These are phyloP conservation scores for Neocrepidodera transversa DNA, from an alignment of 2,888 invertebrate species.

Conservation along the genomic window DNA sequence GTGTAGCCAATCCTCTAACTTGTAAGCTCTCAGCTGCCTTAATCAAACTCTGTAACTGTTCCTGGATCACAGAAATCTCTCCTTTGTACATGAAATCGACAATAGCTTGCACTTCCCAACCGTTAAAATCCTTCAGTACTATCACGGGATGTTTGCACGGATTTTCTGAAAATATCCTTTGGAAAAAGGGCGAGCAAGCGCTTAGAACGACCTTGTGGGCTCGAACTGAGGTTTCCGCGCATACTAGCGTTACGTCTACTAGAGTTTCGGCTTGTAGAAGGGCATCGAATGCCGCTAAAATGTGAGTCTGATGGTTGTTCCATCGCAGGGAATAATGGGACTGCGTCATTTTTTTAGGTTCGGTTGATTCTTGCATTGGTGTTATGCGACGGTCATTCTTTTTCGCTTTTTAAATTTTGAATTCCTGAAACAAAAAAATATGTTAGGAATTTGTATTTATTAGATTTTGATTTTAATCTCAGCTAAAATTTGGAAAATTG, in stretches of 20 bases:
- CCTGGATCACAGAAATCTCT: constrained; percentile 87
- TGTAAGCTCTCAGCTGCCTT: constrained; percentile 89
- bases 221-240: constrained; percentile 82
- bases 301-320: constrained; percentile 92
- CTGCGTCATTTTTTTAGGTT: constrained; percentile 59
- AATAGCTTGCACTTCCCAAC: constrained; percentile 88
- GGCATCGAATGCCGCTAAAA: constrained; percentile 88
- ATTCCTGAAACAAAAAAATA: constrained; percentile 50
- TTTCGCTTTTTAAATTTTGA: constrained; percentile 47
- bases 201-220: constrained; percentile 93
- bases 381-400: constrained; percentile 50
- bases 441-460: too few relatives aligned
- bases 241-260: constrained; percentile 90
- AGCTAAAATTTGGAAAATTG: too few relatives aligned
- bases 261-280: constrained; percentile 85
- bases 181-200: constrained; percentile 88
- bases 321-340: constrained; percentile 92
- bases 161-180: constrained; percentile 86
- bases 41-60: constrained; percentile 82
- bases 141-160: constrained; percentile 94
- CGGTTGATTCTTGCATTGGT: constrained; percentile 25
- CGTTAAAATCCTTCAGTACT: constrained; percentile 87
- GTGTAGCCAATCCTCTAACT: constrained; percentile 42
- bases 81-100: constrained; percentile 95
- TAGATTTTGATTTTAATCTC: too few relatives aligned